Base-by-base conservation (phyloP, 2,797 vertebrate species). In the Paratrypauchen microcephalus region DNA sequence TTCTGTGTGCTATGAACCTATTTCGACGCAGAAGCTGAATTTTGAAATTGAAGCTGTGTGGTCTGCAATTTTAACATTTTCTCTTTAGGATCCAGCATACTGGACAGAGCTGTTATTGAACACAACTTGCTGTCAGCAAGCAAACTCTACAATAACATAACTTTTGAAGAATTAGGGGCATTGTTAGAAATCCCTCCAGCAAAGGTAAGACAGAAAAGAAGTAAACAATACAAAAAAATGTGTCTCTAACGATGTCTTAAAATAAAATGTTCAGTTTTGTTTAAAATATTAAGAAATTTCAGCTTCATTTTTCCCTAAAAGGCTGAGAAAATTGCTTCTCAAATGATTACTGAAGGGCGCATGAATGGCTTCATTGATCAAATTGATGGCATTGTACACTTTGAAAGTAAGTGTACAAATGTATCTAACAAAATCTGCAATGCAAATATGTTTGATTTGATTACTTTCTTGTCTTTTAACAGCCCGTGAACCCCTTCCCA, bases 291-390 rank as follows among this genome's bases (percentile, higher is more conserved):
- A 3, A 7, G 30, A 60, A 8, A 60, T 60, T 60, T 36, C 24
- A 24, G 15, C 65, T 70, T 9, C 16, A 68, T 72, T 72, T 64
- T 73, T 7, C 57, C 30, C 76, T 39, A 5, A 32, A 73, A 99
- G 97, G 98, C 98, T 61, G 98, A 99, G 85, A 99, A 99, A 85
- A 99, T 99, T 0, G 98, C 98, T 19, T 99, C 98, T 23, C 98
- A 99, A 84, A 99, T 99, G 98, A 99, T 99, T 90, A 99, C 98
- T 0, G 98, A 99, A 83, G 96, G 97, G 52, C 96, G 97, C 32
- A 99, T 99, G 98, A 99, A 98, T 1, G 97, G 98, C 82, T 99
- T 99, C 84, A 99, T 99, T 30, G 97, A 99, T 91, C 98, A 99
- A 88, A 99, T 99, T 70, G 98, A 99, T 0, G 92, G 98, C 82